A percentile compares a stretch with the other conserved stretches of the same genome.
These are phyloP conservation scores for Drosophila acutilabella DNA, from an alignment of 2,888 invertebrate species.

Conservation along the genomic window DNA sequence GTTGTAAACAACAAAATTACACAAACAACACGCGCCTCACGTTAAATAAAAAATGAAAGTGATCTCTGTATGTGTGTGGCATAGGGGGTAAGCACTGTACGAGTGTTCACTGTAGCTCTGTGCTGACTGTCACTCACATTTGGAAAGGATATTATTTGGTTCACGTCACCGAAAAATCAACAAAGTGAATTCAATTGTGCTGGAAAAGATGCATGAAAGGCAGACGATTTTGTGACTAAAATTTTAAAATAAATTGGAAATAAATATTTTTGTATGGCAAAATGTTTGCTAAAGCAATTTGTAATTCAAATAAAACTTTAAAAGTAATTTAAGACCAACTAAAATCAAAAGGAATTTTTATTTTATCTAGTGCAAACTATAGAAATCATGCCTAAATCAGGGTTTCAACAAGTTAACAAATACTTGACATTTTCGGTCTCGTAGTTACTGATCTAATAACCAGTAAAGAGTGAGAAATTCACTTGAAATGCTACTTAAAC, in stretches of 20 bases:
- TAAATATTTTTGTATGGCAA: no score
- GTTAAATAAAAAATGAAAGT: constrained; percentile 35
- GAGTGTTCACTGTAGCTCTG: constrained; percentile 2
- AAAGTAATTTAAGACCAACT: no score
- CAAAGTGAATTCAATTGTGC: background rate
- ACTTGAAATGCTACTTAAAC: background rate
- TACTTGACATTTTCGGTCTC: no score
- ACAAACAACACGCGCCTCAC: constrained; percentile 13
- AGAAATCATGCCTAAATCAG: no score
- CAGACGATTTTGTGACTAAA: no score
- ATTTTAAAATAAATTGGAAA: no score
- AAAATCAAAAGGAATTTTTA: no score
- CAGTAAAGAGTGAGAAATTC: constrained; percentile 3
- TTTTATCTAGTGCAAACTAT: no score
- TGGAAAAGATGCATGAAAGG: background rate
- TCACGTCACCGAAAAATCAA: constrained; percentile 14
- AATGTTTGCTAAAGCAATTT: no score
- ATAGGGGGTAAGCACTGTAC: background rate
- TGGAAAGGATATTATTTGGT: constrained; percentile 16
- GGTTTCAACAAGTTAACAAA: no score
- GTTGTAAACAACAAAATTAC: constrained; percentile 17
- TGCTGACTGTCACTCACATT: constrained; percentile 16
- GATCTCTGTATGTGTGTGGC: constrained; percentile 15
- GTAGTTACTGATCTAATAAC: constrained; percentile 1
- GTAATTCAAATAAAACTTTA: no score